Percentiles rank a stretch among this genome's conserved stretches.
These are phyloP conservation scores for Stegostoma tigrinum DNA, from an alignment of 2,113 vertebrate genomes.

Conservation along the genomic window DNA sequence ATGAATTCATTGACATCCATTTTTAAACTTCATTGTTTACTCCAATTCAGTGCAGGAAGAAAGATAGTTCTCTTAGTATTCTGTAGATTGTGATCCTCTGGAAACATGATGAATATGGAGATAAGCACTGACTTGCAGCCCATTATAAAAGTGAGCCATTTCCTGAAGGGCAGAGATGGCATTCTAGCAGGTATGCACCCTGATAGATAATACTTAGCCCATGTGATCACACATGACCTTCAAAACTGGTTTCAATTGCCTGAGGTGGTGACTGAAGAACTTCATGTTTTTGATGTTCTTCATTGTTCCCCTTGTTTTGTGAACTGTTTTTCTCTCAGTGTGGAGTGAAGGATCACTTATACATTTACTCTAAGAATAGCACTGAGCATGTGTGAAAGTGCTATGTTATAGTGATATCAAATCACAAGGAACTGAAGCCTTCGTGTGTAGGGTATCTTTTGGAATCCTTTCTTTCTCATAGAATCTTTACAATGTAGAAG, in stretches of 20 bases:
- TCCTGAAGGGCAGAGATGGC: background rate
- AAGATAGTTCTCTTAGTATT: background rate
- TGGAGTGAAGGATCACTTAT: too few species aligned
- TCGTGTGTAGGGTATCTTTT: too few species aligned
- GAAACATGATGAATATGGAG: background rate
- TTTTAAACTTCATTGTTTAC: background rate
- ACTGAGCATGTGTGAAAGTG: too few species aligned
- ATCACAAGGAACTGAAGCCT: too few species aligned
- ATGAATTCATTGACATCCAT: background rate
- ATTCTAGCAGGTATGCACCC: background rate
- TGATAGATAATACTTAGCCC: too few species aligned
- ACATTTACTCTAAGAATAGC: too few species aligned
- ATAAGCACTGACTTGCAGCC: background rate
- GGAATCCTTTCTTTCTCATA: too few species aligned
- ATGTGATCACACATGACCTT: too few species aligned
- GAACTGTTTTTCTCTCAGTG: background rate
- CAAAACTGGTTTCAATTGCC: background rate
- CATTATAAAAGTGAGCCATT: background rate
- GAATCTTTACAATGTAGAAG: too few species aligned
- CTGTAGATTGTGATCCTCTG: background rate
- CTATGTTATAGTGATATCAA: too few species aligned
- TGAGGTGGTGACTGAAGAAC: background rate
- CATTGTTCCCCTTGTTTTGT: background rate
- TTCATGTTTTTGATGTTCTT: too few species aligned
- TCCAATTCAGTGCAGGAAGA: background rate